phyloP scores from a whole-genome alignment of 2,888 invertebrate species.

The Therioaphis trifolii region DNA sequence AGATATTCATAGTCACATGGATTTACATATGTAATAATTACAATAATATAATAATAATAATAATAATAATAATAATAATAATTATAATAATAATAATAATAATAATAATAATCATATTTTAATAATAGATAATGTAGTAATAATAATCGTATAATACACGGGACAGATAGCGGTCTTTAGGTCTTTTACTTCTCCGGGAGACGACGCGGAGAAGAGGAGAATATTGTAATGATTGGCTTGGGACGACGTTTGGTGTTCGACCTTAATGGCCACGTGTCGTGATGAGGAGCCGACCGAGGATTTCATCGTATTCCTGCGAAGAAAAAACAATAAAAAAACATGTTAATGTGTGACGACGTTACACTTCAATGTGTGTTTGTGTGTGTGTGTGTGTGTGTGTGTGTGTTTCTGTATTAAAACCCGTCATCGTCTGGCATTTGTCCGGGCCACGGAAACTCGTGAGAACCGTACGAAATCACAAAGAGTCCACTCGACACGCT shows the following conservation, averaged over 20 bases:
- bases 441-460: too few species aligned
- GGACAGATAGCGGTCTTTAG: constrained; percentile 31
- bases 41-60: constrained; percentile 35
- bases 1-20: constrained; percentile 56
- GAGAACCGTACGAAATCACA: too few species aligned
- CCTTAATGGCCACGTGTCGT: not conserved
- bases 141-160: constrained; percentile 58
- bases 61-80: constrained; percentile 34
- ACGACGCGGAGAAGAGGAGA: not conserved
- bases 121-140: constrained; percentile 35
- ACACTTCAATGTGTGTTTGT: too few species aligned
- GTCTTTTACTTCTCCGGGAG: not conserved
- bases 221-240: not conserved
- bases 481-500: too few species aligned
- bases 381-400: too few species aligned
- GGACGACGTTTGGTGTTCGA: not conserved
- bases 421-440: too few species aligned
- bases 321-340: not conserved
- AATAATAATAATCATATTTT: constrained; percentile 33
- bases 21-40: constrained; percentile 33
- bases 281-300: not conserved
- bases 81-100: constrained; percentile 41
- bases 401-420: too few species aligned
- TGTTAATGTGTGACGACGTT: too few species aligned
- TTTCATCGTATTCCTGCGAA: constrained; percentile 17